phyloP scores from a whole-genome alignment of 2,113 vertebrate genomes.

The Raja brachyura region DNA sequence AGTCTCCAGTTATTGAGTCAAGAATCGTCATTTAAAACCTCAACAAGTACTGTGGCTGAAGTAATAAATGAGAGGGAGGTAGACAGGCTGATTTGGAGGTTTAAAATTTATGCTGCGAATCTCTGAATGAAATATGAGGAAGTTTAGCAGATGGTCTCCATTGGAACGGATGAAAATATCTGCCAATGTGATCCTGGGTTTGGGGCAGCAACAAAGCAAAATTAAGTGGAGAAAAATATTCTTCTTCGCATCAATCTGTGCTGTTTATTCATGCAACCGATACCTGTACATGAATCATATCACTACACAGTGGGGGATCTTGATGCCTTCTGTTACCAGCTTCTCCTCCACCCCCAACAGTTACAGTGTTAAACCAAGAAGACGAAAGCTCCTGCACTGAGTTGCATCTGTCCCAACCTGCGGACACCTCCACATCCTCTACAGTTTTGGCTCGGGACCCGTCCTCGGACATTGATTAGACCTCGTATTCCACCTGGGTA shows the following conservation, averaged over 20 bases:
- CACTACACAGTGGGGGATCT: background rate
- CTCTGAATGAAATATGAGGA: background rate
- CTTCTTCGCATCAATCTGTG: background rate
- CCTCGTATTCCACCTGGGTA: no score
- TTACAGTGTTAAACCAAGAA: background rate
- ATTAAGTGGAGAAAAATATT: background rate
- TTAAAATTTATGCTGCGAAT: background rate
- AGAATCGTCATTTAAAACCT: background rate
- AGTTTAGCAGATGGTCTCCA: background rate
- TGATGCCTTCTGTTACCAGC: background rate
- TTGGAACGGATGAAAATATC: constrained; percentile 6
- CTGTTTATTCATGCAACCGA: background rate
- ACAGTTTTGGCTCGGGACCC: no score
- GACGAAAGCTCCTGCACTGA: background rate
- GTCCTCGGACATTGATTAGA: no score
- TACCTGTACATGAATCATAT: background rate
- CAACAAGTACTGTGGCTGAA: background rate
- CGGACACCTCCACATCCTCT: background rate
- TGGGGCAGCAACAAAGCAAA: background rate
- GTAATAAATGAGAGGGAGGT: background rate
- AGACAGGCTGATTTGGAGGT: background rate
- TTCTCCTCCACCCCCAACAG: background rate
- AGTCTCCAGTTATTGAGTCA: background rate
- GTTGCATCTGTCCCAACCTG: background rate
- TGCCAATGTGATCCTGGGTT: background rate